Conservation (phyloP, 1,140 invertebrate species). For the Himalopsyche phryganea region DNA sequence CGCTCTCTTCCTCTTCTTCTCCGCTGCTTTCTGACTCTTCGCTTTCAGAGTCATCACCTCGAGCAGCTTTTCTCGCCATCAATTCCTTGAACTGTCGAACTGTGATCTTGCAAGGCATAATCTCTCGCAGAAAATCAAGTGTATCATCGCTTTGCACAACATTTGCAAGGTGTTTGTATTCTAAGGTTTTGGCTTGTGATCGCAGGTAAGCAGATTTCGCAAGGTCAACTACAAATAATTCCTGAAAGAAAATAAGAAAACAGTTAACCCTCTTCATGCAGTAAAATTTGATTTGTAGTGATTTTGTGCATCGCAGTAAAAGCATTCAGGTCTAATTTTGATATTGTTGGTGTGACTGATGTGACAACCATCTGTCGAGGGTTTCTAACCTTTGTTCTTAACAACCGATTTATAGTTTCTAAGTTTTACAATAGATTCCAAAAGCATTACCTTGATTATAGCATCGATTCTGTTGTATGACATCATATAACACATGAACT, state of each 20-base stretch:
- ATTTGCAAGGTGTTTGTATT: constrained; percentile 68
- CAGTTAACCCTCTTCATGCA: too few relatives aligned
- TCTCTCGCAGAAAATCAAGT: constrained; percentile 65
- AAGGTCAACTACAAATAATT: constrained; percentile 65
- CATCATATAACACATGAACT: too few relatives aligned
- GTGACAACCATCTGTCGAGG: too few relatives aligned
- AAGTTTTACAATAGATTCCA: too few relatives aligned
- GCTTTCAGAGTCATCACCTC: constrained; percentile 41
- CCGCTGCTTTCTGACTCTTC: constrained; percentile 37
- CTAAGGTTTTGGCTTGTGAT: constrained; percentile 47
- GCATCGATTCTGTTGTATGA: too few relatives aligned
- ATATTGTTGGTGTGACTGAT: too few relatives aligned
- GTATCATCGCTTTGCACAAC: constrained; percentile 63
- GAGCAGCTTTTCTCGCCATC: constrained; percentile 57
- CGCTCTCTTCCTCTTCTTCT: constrained; percentile 18
- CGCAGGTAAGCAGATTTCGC: constrained; percentile 57
- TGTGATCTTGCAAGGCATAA: constrained; percentile 69
- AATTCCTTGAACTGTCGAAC: constrained; percentile 63
- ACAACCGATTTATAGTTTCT: too few relatives aligned
- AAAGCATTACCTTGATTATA: too few relatives aligned
- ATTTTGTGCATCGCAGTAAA: too few relatives aligned
- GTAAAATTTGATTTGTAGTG: too few relatives aligned
- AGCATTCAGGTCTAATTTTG: too few relatives aligned
- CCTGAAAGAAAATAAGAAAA: constrained; percentile 47
- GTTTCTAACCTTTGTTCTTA: too few relatives aligned